Base-by-base conservation (phyloP, 2,113 vertebrate species). In the Ptychochromis oligacanthus region DNA sequence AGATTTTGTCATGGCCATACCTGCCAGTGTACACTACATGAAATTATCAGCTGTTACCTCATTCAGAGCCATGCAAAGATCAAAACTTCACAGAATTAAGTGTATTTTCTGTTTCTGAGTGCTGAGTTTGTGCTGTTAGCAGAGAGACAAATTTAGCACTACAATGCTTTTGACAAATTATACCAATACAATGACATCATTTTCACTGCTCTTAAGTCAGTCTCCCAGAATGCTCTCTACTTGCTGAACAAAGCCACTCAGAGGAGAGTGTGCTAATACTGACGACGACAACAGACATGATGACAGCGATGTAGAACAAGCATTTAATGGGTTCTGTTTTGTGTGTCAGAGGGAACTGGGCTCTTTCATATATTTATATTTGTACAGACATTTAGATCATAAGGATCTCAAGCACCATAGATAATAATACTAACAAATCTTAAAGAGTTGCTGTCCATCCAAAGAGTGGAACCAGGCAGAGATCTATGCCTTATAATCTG, bases 321-420 rank as follows among this genome's bases (percentile, higher is more conserved):
- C 92, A 80, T 84, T 87, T 78, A 56, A 89, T 91, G 61, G 80
- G 79, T 84, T 49, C 70, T 84, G 65, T 89, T 82, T 67, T 67
- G 57, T 79, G 64, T 86, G 82, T 92, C 36, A 91, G 87, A 90
- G 90, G 91, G 87, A 82, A 93, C 94, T 87, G 85, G 84, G 90
- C 89, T 90, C 89, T 91, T 91, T 89, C 77, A 46, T 84, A 90
- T 93, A 93, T 93, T 88, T 93, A 93, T 89, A 91, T 93, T 94
- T 93, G 86, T 94, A 96, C 92, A 94, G 94, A 95, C 94, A 95
- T 93, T 94, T 93, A 95, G 90, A 95, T 95, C 92, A 94, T 94
- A 95, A 95, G 93, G 94, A 92, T 95, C 92, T 95, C 93, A 91
- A 96, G 96, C 95, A 95, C 95, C 96, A 94, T 92, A 93, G 88